Conservation (phyloP, 1,140 invertebrate genomes). For the Euura lappo region DNA sequence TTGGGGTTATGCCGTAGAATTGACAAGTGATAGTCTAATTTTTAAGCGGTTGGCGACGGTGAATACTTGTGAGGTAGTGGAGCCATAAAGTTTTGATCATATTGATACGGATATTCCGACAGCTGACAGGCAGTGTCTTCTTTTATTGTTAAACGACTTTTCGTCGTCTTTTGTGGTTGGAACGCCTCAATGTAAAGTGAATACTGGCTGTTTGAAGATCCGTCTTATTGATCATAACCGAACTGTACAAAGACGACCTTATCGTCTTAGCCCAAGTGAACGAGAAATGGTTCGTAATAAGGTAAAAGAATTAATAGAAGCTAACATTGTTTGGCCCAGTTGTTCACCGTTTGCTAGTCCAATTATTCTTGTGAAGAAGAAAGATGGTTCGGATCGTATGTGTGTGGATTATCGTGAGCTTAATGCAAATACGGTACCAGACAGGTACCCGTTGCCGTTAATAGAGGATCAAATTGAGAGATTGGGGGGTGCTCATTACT, state of each 20-base stretch:
- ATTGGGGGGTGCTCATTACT: conserved; percentile 39
- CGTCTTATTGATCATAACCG: conserved; percentile 15
- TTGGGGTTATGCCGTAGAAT: conserved; percentile 12
- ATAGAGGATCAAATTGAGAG: conserved; percentile 52
- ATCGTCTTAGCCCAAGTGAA: conserved; percentile 18
- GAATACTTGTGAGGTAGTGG: background rate
- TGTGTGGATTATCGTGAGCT: conserved; percentile 54
- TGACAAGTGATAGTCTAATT: conserved; percentile 16
- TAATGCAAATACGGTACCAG: conserved; percentile 45
- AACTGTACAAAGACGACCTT: conserved; percentile 23
- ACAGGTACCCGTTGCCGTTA: conserved; percentile 56
- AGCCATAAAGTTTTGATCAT: background rate
- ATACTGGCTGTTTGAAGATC: conserved; percentile 22
- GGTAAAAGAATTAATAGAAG: conserved; percentile 10
- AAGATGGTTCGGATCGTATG: conserved; percentile 46
- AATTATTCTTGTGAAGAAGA: conserved; percentile 50
- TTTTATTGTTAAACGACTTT: conserved; percentile 3
- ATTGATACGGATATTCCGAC: conserved; percentile 12
- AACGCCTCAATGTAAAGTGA: conserved; percentile 8
- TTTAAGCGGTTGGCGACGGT: background rate
- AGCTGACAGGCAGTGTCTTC: background rate
- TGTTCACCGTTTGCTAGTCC: conserved; percentile 42
- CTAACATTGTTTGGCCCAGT: conserved; percentile 31
- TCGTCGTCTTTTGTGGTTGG: conserved; percentile 7
- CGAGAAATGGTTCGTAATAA: conserved; percentile 18